phyloP scores from a whole-genome alignment of 2,888 invertebrate species.

The Adineta ricciae region DNA sequence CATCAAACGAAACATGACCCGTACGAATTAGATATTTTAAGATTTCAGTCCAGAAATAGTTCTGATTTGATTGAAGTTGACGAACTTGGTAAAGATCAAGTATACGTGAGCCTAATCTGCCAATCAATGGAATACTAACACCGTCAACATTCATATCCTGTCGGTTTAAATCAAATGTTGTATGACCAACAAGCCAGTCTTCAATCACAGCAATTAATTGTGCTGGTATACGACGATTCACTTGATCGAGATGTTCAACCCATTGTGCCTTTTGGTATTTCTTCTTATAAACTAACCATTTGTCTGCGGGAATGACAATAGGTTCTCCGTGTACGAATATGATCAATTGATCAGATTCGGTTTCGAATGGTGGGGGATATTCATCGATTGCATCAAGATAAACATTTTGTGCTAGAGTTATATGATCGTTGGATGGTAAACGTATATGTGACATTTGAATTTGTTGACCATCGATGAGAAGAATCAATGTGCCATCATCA shows the following conservation, averaged over 20 bases:
- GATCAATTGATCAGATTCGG: slow-evolving; percentile 13
- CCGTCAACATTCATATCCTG: background rate
- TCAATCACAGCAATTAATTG: background rate
- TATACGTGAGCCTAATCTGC: background rate
- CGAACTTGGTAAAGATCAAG: background rate
- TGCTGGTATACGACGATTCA: background rate
- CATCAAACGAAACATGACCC: background rate
- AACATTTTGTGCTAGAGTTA: background rate
- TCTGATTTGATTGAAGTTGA: background rate
- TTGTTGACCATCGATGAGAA: slow-evolving; percentile 9
- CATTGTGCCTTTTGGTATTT: background rate
- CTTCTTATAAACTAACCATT: background rate
- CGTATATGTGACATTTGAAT: background rate
- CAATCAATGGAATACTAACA: background rate
- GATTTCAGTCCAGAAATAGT: background rate
- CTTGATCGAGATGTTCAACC: background rate
- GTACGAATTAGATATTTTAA: slow-evolving; percentile 17
- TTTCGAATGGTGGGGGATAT: slow-evolving; percentile 4
- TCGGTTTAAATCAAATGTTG: background rate
- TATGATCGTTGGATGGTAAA: background rate
- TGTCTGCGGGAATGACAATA: background rate
- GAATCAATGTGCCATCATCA: background rate
- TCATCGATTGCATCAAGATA: background rate
- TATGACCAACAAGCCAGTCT: background rate
- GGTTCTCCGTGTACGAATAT: slow-evolving; percentile 1